A percentile compares a stretch with the other conserved stretches of the same genome.
Evolutionary conservation across 2,797 vertebrate species (phyloP).

Genomic region (Ptychobarbus kaznakovi): DNA sequence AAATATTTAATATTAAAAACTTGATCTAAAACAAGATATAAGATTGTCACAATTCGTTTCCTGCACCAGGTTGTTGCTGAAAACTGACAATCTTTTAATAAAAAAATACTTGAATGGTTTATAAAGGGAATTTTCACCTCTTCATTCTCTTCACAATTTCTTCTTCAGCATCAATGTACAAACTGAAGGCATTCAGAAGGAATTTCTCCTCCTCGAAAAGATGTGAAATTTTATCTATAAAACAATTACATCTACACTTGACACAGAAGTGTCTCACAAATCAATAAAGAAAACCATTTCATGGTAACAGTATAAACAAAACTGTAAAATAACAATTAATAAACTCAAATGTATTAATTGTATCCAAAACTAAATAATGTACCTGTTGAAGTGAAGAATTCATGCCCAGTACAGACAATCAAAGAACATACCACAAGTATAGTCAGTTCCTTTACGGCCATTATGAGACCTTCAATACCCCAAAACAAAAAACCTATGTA

Average conservation of each 20-base stretch:
- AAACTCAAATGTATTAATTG: neutral
- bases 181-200: neutral
- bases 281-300: neutral
- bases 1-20: neutral
- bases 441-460: neutral
- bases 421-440: neutral
- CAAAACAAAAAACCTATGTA: neutral
- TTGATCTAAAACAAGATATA: neutral
- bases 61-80: neutral
- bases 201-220: neutral
- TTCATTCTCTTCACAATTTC: neutral
- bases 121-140: neutral
- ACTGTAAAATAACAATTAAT: neutral
- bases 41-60: neutral
- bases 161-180: conserved; percentile 1
- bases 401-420: neutral
- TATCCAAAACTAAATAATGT: neutral
- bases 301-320: neutral
- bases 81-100: neutral
- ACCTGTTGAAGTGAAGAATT: conserved; percentile 35
- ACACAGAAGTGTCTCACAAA: neutral
- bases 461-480: neutral
- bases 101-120: neutral
- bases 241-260: neutral
- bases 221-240: neutral